Base-by-base conservation (phyloP, 2,113 vertebrate species). In the Labeo catla region DNA sequence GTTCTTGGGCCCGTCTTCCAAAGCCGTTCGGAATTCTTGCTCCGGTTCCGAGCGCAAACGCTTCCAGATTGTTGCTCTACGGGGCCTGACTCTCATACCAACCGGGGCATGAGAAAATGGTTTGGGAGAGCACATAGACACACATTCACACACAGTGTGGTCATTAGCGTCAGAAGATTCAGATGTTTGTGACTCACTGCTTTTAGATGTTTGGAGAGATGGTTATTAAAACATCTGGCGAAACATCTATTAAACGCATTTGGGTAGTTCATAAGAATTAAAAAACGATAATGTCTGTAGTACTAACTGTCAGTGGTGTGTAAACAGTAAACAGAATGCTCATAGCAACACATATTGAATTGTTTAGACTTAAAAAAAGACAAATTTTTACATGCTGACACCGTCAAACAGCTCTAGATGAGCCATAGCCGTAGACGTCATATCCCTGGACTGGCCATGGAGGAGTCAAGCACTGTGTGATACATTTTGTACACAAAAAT, bases 21-120 rank as follows among this genome's bases (percentile, higher is more conserved):
- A 66, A 84, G 76, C 83, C 6, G n/a, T 43, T 23, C 8, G 3
- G 45, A 50, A 79, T 76, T 83, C 57, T 57, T 87, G 66, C 39
- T 28, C 84, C 8, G 49, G 76, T 81, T 81, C 86, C 49, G 57
- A 80, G 43, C 15, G 28, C 68, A 85, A 87, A 81, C 19, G 13
- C 45, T 82, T 83, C 72, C 86, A 87, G 86, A 78, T 76, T 74
- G 8, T 23, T 76, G 68, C 47, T 73, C 79, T 52, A 63, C 7
- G 39, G 50, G 74, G 28, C 52, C 74, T 70, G 81, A 70, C 74
- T 76, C n/a, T 78, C 84, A 43, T 84, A 70, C 77, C 81, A 81
- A 28, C 70, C 65, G 21, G 73, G 65, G 63, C 78, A 85, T 78
- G 79, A 79, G 83, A 82, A 83, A 79, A 61, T 73, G 43, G 6